Evolutionary conservation across 2,113 vertebrate genomes (phyloP).

Genomic region (Oryzias javanicus): DNA sequence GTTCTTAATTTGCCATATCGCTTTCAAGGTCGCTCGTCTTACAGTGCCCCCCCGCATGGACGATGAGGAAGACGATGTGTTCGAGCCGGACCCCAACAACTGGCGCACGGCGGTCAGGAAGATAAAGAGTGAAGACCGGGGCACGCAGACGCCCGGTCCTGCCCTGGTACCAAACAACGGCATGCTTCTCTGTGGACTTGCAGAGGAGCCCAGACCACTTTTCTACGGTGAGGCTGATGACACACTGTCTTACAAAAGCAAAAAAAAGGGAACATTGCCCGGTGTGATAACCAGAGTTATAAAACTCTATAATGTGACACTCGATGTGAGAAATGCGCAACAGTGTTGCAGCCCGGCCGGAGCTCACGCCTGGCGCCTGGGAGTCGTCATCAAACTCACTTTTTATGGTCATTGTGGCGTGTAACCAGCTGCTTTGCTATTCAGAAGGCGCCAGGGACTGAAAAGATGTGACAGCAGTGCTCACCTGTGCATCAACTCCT

Average conservation of each 20-base stretch:
- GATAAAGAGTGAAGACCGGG: conserved; percentile 77
- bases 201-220: conserved; percentile 75
- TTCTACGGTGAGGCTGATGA: conserved; percentile 74
- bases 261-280: conserved; percentile 34
- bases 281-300: conserved; percentile 48
- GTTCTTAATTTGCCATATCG: background rate
- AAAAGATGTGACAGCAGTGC: conserved; percentile 48
- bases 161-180: conserved; percentile 61
- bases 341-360: conserved; percentile 32
- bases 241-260: conserved; percentile 14
- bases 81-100: conserved; percentile 59
- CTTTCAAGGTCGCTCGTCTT: conserved; percentile 51
- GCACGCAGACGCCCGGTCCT: conserved; percentile 74
- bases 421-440: conserved; percentile 73
- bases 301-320: conserved; percentile 47
- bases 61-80: conserved; percentile 82
- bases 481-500: conserved; percentile 49
- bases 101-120: conserved; percentile 69
- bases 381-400: conserved; percentile 55
- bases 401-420: conserved; percentile 68
- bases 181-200: conserved; percentile 77
- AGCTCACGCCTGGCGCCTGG: conserved; percentile 64
- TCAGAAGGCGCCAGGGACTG: conserved; percentile 68
- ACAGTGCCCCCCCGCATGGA: conserved; percentile 74
- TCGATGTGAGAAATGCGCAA: conserved; percentile 38